These are phyloP conservation scores for Acheta domesticus DNA, from an alignment of 2,888 invertebrate species.

Conservation along the genomic window DNA sequence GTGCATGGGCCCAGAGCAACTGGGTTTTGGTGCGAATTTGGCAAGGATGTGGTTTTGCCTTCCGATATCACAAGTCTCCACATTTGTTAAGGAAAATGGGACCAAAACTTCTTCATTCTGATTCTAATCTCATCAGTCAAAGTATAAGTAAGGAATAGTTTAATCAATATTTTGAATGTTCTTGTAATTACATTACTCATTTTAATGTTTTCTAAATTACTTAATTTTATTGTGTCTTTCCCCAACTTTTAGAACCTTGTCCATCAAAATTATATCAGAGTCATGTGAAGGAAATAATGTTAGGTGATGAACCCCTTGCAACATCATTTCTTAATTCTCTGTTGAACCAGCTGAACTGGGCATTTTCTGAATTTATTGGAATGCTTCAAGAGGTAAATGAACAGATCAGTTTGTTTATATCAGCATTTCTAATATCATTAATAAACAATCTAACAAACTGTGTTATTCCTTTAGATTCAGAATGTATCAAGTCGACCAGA, in stretches of 20 bases:
- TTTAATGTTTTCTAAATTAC: not conserved
- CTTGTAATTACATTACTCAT: conserved; percentile 6
- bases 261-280: conserved; percentile 64
- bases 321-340: conserved; percentile 72
- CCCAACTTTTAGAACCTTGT: conserved; percentile 59
- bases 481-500: conserved; percentile 58
- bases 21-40: conserved; percentile 80
- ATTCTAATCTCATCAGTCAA: conserved; percentile 47
- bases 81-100: conserved; percentile 50
- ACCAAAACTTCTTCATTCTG: conserved; percentile 49
- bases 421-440: not conserved
- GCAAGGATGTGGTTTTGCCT: conserved; percentile 80
- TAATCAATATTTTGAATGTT: not conserved
- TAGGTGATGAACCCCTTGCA: conserved; percentile 60
- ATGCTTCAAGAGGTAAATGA: conserved; percentile 70
- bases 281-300: conserved; percentile 60
- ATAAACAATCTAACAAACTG: not conserved
- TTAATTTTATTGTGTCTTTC: conserved; percentile 18
- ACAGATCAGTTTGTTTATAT: not conserved
- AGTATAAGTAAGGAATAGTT: conserved; percentile 44
- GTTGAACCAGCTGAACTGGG: conserved; percentile 80
- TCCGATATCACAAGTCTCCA: conserved; percentile 58
- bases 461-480: conserved; percentile 53
- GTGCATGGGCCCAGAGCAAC: conserved; percentile 81
- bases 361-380: conserved; percentile 81